Percentiles rank a stretch among this genome's conserved stretches.
These are phyloP conservation scores for Tachina grossa DNA, from an alignment of 2,888 invertebrate species.

Conservation along the genomic window DNA sequence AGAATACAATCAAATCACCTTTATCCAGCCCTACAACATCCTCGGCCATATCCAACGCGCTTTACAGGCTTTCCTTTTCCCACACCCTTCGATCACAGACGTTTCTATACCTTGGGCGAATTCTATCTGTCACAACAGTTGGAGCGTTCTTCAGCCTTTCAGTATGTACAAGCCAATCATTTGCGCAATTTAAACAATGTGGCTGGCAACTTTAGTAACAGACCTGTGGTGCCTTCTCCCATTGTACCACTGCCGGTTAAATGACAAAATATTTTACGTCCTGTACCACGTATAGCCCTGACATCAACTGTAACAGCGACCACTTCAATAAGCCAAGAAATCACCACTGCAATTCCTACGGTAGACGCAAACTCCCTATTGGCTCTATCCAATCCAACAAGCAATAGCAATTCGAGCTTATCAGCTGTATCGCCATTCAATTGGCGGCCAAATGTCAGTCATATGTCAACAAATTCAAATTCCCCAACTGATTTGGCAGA, in stretches of 20 bases:
- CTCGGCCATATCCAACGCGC: constrained; percentile 73
- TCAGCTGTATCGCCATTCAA: constrained; percentile 47
- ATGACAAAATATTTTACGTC: constrained; percentile 82
- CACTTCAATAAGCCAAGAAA: constrained; percentile 69
- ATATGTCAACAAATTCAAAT: constrained; percentile 47
- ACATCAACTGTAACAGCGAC: constrained; percentile 73
- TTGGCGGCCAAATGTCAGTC: constrained; percentile 44
- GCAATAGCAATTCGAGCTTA: constrained; percentile 12
- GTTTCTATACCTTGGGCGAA: constrained; percentile 81
- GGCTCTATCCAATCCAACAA: constrained; percentile 37
- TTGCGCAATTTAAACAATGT: constrained; percentile 77
- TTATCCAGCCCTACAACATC: constrained; percentile 56
- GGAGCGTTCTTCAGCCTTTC: constrained; percentile 82
- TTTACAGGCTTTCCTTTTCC: constrained; percentile 77
- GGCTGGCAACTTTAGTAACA: constrained; percentile 74
- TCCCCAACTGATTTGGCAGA: constrained; percentile 52
- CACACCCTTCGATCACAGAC: constrained; percentile 79
- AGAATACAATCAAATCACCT: constrained; percentile 54
- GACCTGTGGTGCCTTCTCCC: constrained; percentile 66
- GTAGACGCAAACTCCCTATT: not conserved
- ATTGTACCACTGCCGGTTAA: constrained; percentile 76
- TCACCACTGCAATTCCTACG: constrained; percentile 19
- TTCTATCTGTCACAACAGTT: constrained; percentile 81
- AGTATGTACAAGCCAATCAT: constrained; percentile 81
- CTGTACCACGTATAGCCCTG: constrained; percentile 81